Evolutionary conservation across 2,888 invertebrate genomes (phyloP).

Genomic region (Tigriopus californicus): DNA sequence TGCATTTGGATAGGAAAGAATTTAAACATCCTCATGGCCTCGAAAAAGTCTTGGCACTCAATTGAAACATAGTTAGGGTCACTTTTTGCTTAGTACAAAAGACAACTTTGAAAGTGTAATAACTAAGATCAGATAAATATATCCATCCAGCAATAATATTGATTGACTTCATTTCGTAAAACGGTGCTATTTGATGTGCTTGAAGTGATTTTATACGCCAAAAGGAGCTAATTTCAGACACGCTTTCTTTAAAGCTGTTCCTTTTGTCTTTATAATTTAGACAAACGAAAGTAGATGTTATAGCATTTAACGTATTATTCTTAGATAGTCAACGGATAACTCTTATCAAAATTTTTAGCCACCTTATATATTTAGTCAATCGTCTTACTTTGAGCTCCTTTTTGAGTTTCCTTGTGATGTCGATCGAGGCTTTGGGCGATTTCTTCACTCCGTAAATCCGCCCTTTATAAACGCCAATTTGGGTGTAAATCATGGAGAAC

Average conservation of each 20-base stretch:
- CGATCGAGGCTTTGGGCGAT: conserved; percentile 54
- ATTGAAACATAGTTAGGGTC: too few relatives aligned
- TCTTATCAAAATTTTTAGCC: background rate
- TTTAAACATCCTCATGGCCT: too few relatives aligned
- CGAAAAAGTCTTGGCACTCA: too few relatives aligned
- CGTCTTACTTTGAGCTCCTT: conserved; percentile 60
- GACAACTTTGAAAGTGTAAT: too few relatives aligned
- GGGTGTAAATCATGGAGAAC: conserved; percentile 72
- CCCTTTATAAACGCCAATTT: conserved; percentile 71
- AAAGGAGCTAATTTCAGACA: background rate
- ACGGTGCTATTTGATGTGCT: too few relatives aligned
- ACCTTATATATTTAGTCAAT: conserved; percentile 21
- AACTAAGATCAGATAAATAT: too few relatives aligned
- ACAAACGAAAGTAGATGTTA: background rate
- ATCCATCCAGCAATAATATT: too few relatives aligned
- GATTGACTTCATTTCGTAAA: too few relatives aligned
- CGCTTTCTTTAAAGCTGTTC: background rate
- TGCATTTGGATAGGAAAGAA: too few relatives aligned
- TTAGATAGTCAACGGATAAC: too few relatives aligned
- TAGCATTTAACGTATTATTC: background rate
- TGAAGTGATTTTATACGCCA: background rate
- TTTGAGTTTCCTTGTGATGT: conserved; percentile 72
- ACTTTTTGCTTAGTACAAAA: too few relatives aligned
- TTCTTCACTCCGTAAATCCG: conserved; percentile 69
- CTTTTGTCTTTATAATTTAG: background rate